Conservation (phyloP, 2,113 vertebrate genomes). For the Aepyceros melampus region DNA sequence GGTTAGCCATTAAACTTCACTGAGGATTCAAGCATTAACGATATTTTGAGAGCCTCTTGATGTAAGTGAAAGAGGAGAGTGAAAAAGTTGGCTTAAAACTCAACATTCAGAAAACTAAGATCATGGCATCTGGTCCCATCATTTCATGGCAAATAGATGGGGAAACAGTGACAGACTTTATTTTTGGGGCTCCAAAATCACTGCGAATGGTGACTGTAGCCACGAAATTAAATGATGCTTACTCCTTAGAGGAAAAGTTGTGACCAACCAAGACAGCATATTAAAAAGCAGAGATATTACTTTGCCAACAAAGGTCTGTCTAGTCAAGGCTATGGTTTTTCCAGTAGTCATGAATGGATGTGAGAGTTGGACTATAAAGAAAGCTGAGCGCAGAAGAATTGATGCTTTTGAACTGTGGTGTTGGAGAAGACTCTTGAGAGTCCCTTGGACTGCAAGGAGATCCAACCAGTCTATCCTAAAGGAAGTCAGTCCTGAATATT, state of each 20-base stretch:
- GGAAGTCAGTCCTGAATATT: not conserved
- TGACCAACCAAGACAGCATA: not conserved
- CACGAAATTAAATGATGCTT: not conserved
- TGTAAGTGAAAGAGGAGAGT: not conserved
- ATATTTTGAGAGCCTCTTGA: not conserved
- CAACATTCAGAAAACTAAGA: not conserved
- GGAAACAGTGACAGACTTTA: not conserved
- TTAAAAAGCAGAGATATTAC: not conserved
- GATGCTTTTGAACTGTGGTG: not conserved
- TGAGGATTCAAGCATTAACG: not conserved
- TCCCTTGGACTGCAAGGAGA: not conserved
- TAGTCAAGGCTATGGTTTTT: not conserved
- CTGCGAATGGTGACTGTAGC: not conserved
- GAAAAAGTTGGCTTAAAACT: not conserved
- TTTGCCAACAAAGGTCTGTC: not conserved
- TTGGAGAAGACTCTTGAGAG: not conserved
- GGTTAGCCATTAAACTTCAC: not conserved
- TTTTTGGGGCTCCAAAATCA: not conserved
- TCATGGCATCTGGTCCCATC: not conserved
- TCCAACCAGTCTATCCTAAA: not conserved
- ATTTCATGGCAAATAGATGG: not conserved
- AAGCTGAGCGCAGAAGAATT: not conserved
- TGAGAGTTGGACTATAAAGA: not conserved
- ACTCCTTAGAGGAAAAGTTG: not conserved
- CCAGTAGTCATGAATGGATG: not conserved